Evolutionary conservation across 2,797 vertebrate species (phyloP), one percentile per base, ranked within the genome.

Genomic region (Notoglanidium macrostoma): DNA sequence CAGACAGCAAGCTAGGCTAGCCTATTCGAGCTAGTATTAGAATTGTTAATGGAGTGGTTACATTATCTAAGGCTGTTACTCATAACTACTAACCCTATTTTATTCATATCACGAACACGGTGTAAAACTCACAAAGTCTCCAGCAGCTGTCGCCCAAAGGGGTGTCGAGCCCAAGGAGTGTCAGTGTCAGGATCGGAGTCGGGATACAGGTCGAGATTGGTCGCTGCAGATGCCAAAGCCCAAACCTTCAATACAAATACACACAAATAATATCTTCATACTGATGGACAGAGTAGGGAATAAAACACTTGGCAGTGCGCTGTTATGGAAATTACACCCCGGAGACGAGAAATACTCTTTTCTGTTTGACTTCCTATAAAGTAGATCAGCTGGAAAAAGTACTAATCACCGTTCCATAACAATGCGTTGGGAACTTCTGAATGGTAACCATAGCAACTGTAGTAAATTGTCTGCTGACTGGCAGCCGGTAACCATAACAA

Each of bases 131-230:
- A 99, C 98, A 99, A 92, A 6, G 97, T 98, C 89, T 98, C 97
- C 94, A 99, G 95, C 77, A 99, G 96, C 88, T 97, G 97, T 86
- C 98, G 97, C 51, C 98, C 98, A 84, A 99, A 99, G 0, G 98
- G 98, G 92, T 99, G 98, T 89, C 96, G 95, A 89, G 98, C 98
- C 98, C 98, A 99, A 10, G 98, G 98, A 0, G 96, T 97, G 93
- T 98, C 97, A 23, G 96, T 92, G 93, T 99, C 98, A 7, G 98
- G 98, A 92, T 99, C 98, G 2, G 96, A 94, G 88, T 98, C 97
- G 0, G 98, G 98, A 92, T 94, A 96, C 26, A 99, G 97, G 92
- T 98, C 98, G 88, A 96, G 94, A 89, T 95, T 96, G 78, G 97
- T 98, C 40, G 98, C 97, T 70, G 98, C 97, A 2, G 97, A 97